Evolutionary conservation across 2,113 vertebrate genomes (phyloP).

Genomic region (Ploceus nigricollis): DNA sequence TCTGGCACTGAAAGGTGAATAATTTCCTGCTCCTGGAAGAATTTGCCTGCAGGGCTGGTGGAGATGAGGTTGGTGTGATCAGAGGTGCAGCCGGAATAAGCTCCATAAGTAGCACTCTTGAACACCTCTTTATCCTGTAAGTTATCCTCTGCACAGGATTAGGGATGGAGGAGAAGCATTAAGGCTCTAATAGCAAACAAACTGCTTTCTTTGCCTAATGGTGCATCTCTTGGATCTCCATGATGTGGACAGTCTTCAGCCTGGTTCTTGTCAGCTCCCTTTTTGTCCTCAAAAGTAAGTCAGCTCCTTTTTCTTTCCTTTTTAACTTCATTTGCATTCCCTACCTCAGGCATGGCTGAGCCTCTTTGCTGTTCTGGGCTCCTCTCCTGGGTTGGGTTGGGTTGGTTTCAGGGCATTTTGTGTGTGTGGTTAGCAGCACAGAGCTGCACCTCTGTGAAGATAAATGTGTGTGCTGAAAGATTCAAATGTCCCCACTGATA

Average conservation of each 20-base stretch:
- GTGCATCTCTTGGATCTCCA: slow-evolving; percentile 48
- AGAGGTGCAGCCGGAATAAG: slow-evolving; percentile 4
- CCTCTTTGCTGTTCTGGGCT: not conserved
- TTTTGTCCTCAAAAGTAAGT: slow-evolving; percentile 77
- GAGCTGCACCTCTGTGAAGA: not conserved
- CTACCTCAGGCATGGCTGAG: not conserved
- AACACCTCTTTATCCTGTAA: slow-evolving; percentile 72
- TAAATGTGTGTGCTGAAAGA: not conserved
- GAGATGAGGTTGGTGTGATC: not conserved
- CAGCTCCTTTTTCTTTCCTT: not conserved
- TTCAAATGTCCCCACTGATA: not conserved
- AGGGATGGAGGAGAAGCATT: slow-evolving; percentile 75
- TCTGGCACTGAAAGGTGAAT: not conserved
- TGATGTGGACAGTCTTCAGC: slow-evolving; percentile 74
- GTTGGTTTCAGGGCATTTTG: not conserved
- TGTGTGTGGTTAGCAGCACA: not conserved
- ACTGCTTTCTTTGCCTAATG: slow-evolving; percentile 73
- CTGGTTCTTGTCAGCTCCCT: slow-evolving; percentile 65
- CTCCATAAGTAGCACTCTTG: slow-evolving; percentile 32
- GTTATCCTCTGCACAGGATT: slow-evolving; percentile 67
- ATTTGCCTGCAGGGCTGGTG: not conserved
- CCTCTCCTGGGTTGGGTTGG: not conserved
- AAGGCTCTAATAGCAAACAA: slow-evolving; percentile 72
- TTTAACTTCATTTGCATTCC: not conserved
- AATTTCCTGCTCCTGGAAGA: not conserved